Base-by-base conservation (phyloP, 2,888 invertebrate genomes). In the Diarsia mendica region DNA sequence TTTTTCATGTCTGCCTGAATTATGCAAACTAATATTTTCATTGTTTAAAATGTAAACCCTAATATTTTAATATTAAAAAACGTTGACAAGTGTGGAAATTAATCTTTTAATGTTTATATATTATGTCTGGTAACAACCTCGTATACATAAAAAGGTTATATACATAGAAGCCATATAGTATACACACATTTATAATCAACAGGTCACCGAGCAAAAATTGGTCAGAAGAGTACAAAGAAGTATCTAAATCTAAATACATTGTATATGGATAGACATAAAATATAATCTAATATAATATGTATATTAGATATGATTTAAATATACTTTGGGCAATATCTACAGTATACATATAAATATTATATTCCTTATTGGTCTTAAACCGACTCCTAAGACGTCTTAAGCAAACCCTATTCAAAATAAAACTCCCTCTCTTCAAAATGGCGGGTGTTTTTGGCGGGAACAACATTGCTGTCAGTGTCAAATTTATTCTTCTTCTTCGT, bases 401-500 rank as follows among this genome's bases (percentile, higher is more conserved):
- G 83, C 85, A 79, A 85, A 85, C 86, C 83, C 82, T 84, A 70
- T 79, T n/a, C 5, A 76, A 72, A 72, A 75, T 58, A 63, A 67
- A 72, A 89, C 87, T 91, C 87, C 90, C 88, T 39, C 39, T 39
- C 39, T 39, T 39, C 81, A 89, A 89, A 77, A 90, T 90, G 89
- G 90, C 88, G 87, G 84, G 23, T 73, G 39, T 75, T 75, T 15
- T 63, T 91, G 74, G 75, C 70, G 70, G 72, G 67, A 76, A 71
- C 91, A 92, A 93, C 85, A 93, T 94, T 94, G 94, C 90, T 91
- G 77, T 80, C 20, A 20, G 44, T 87, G 90, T 75, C 81, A 23
- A 2, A 51, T 86, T 90, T 93, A 96, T 90, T 98, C 98, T 88
- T 98, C 99, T 88, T 99, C 99, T 90, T 99, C 99, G 93, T 99